Percentiles rank a stretch among this genome's conserved stretches.
phyloP scores from a whole-genome alignment of 2,113 vertebrate genomes.

The Eurystomus gularis region DNA sequence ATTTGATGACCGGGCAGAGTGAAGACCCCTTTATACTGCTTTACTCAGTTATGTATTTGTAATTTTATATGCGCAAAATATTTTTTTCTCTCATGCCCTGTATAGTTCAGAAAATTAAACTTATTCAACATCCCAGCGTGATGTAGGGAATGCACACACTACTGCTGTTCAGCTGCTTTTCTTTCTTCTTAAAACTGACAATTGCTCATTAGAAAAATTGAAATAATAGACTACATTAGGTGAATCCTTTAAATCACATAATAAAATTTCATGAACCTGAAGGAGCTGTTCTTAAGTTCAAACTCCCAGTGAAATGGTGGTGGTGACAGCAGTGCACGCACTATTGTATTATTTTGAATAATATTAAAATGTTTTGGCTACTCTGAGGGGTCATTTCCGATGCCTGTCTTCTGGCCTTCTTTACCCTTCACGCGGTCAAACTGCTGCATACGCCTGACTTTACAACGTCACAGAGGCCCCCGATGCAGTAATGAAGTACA shows the following conservation, averaged over 20 bases:
- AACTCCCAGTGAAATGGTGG: background rate
- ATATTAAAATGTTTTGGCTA: background rate
- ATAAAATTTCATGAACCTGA: background rate
- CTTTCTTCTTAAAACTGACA: background rate
- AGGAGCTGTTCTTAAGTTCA: background rate
- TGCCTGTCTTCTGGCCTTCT: background rate
- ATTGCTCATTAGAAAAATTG: background rate
- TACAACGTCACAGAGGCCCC: background rate
- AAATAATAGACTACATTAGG: background rate
- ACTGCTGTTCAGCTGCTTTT: background rate
- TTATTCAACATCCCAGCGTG: background rate
- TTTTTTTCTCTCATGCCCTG: background rate
- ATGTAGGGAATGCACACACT: background rate
- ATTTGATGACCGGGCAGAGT: background rate
- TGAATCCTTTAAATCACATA: background rate
- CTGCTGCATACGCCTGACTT: background rate
- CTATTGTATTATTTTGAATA: background rate
- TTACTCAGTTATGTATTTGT: background rate
- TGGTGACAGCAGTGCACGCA: background rate
- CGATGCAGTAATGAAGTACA: background rate
- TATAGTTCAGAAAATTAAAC: background rate
- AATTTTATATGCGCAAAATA: background rate
- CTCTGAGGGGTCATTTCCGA: background rate
- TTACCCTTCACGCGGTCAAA: background rate
- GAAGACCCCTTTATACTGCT: background rate